Percentiles rank a stretch among this genome's conserved stretches.
phyloP scores from a whole-genome alignment of 92 coral and sea anemone species.

The Nematostella vectensis region DNA sequence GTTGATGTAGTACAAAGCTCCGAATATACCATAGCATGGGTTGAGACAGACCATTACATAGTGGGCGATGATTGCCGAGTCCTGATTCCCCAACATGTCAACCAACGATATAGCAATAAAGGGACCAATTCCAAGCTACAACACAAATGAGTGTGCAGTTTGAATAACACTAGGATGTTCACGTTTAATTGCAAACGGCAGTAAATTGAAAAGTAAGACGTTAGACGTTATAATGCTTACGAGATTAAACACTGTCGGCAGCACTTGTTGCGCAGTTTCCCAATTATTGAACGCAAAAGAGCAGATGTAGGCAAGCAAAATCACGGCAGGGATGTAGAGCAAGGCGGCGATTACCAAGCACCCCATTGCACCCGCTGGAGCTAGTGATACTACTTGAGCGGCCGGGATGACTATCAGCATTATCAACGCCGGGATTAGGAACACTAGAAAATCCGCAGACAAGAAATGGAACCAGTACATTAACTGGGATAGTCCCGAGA shows the following conservation, averaged over 20 bases:
- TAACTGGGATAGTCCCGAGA: conserved; percentile 60
- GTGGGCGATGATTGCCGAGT: conserved; percentile 63
- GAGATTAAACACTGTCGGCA: conserved; percentile 14
- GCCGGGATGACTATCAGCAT: conserved; percentile 65
- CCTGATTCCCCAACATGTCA: conserved; percentile 59
- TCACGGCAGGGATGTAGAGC: conserved; percentile 45
- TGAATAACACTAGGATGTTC: neutral
- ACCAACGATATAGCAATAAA: conserved; percentile 57
- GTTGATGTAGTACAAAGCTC: conserved; percentile 70
- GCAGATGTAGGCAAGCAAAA: conserved; percentile 49
- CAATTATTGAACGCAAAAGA: conserved; percentile 73
- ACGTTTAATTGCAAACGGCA: neutral
- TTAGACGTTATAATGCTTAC: no score
- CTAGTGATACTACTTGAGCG: conserved; percentile 41
- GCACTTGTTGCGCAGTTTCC: conserved; percentile 63
- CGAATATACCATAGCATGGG: conserved; percentile 67
- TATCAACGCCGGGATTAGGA: conserved; percentile 46
- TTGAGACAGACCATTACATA: conserved; percentile 34
- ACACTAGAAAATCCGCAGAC: conserved; percentile 46
- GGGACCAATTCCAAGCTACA: conserved; percentile 51
- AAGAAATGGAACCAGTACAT: conserved; percentile 64
- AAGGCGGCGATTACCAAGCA: conserved; percentile 49
- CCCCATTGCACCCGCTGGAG: conserved; percentile 74
- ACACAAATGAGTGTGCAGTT: conserved; percentile 3
- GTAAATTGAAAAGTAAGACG: no score